These are phyloP conservation scores for Dascillus cervinus DNA, from an alignment of 2,888 invertebrate species.

Conservation along the genomic window DNA sequence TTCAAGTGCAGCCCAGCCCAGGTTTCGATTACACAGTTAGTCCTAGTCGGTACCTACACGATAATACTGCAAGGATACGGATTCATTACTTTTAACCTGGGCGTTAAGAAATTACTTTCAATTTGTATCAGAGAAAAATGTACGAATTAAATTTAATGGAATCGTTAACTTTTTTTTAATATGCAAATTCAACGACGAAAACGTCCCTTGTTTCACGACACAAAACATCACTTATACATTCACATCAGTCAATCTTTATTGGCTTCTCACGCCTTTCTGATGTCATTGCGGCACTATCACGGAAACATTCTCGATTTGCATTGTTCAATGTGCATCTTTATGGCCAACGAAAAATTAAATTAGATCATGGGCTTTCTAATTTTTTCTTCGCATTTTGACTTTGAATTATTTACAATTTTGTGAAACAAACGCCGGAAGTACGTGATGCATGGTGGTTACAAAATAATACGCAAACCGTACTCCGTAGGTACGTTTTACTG, in stretches of 20 bases:
- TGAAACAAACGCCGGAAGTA: slow-evolving; percentile 7
- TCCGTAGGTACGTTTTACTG: no score
- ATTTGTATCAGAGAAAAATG: no score
- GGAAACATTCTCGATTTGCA: slow-evolving; percentile 11
- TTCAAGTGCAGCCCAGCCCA: slow-evolving; percentile 16
- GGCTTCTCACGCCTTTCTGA: slow-evolving; percentile 15
- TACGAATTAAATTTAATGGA: no score
- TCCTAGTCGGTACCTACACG: no score
- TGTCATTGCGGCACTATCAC: slow-evolving; percentile 14
- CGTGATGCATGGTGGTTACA: slow-evolving; percentile 4
- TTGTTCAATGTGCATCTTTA: slow-evolving; percentile 9
- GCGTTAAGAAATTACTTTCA: no score
- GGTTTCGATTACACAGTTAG: slow-evolving; percentile 21
- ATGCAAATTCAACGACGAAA: slow-evolving; percentile 10
- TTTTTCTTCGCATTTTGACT: no score
- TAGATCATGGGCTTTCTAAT: no score
- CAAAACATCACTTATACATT: slow-evolving; percentile 11
- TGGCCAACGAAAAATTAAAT: no score
- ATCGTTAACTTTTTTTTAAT: no score
- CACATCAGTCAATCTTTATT: slow-evolving; percentile 18
- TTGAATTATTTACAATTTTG: no score
- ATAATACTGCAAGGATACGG: no score
- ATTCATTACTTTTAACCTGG: no score
- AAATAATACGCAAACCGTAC: slow-evolving; percentile 7
- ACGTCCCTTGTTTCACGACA: slow-evolving; percentile 13